A percentile compares a stretch with the other conserved stretches of the same genome.
Conservation (phyloP, 2,113 vertebrate species). For the Desmodus rotundus region DNA sequence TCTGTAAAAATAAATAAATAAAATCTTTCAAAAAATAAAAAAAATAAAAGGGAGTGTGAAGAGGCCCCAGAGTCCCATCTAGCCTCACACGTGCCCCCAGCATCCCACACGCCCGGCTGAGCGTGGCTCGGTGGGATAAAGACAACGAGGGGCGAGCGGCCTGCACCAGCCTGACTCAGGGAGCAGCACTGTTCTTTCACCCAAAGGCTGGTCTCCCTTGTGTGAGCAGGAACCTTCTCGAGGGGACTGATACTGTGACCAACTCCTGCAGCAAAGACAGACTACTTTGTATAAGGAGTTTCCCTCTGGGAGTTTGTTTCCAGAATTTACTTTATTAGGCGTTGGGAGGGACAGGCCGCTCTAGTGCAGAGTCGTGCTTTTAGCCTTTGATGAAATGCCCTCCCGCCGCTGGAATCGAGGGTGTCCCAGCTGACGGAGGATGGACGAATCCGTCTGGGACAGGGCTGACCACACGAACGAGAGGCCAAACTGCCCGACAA, state of each 20-base stretch:
- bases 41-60: neutral
- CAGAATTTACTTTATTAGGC: neutral
- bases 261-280: neutral
- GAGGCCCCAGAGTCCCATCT: neutral
- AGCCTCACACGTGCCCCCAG: neutral
- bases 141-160: too few species aligned
- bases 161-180: neutral
- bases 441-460: accelerated
- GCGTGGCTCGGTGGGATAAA: neutral
- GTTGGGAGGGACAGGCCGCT: neutral
- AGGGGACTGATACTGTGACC: neutral
- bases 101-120: too few species aligned
- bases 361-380: neutral
- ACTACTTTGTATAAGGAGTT: neutral
- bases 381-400: neutral
- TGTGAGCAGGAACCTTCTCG: neutral
- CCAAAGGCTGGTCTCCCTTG: neutral
- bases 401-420: neutral
- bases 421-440: neutral
- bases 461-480: neutral
- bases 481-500: neutral
- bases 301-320: neutral
- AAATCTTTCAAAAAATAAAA: too few species aligned
- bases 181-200: neutral
- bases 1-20: too few species aligned